Evolutionary conservation across 2,113 vertebrate genomes (phyloP).

Genomic region (Grantiella picta): DNA sequence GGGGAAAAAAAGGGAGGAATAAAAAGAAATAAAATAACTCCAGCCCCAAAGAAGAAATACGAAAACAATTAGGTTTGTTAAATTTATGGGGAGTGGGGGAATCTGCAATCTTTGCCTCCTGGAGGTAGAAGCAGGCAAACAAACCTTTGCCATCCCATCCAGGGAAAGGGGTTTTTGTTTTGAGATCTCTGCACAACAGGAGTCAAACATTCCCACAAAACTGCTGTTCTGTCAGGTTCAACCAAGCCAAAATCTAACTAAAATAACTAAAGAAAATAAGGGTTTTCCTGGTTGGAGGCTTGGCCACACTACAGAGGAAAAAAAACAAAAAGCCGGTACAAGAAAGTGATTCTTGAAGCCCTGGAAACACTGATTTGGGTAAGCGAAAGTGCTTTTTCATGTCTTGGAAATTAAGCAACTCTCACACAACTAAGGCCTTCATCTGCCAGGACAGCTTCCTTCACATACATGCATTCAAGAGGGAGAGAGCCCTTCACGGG

Average conservation of each 20-base stretch:
- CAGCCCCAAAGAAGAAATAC: not conserved
- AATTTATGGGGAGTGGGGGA: not conserved
- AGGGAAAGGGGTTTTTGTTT: not conserved
- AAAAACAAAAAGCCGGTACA: not conserved
- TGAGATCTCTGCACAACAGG: not conserved
- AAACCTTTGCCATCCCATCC: not conserved
- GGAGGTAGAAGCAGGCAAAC: not conserved
- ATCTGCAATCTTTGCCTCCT: not conserved
- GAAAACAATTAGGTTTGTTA: not conserved
- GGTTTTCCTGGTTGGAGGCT: not conserved
- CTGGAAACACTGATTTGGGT: not conserved
- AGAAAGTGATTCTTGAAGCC: not conserved
- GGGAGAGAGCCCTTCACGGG: not conserved
- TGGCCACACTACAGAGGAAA: not conserved
- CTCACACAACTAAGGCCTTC: not conserved
- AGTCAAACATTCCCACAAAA: not conserved
- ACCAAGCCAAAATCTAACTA: not conserved
- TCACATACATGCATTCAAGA: accelerated
- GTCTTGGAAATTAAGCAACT: not conserved
- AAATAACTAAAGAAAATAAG: slow-evolving; percentile 18
- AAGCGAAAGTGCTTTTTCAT: not conserved
- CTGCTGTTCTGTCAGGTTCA: not conserved
- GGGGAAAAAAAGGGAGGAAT: not conserved
- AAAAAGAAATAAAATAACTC: not conserved
- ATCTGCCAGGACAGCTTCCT: not conserved